A percentile compares a stretch with the other conserved stretches of the same genome.
Conservation (phyloP, 2,113 vertebrate genomes). For the Siniperca chuatsi region DNA sequence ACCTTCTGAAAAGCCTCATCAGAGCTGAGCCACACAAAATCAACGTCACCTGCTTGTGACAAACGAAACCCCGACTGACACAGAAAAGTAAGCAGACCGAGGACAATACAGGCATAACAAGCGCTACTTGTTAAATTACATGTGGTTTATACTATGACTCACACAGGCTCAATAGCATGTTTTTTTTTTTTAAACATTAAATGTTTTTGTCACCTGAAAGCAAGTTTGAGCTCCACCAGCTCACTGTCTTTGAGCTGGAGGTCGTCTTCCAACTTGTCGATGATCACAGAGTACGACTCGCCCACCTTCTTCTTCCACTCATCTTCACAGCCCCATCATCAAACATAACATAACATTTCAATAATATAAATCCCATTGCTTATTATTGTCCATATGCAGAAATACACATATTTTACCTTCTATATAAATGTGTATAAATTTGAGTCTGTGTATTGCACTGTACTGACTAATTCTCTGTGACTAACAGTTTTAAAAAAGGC, state of each 20-base stretch:
- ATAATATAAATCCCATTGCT: neutral
- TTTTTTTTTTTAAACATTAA: too few species aligned
- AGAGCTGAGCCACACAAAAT: constrained; percentile 85
- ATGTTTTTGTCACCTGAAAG: constrained; percentile 88
- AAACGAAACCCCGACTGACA: constrained; percentile 1
- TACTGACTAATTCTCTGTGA: neutral
- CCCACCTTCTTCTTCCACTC: constrained; percentile 98
- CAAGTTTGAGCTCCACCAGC: constrained; percentile 87
- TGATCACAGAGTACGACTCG: constrained; percentile 91
- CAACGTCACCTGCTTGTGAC: constrained; percentile 26
- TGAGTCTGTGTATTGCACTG: neutral
- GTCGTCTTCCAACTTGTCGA: constrained; percentile 91
- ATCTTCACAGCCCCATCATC: constrained; percentile 80
- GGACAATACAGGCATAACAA: neutral
- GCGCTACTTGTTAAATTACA: neutral
- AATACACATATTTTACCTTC: neutral
- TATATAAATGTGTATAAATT: neutral
- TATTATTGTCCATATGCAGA: neutral
- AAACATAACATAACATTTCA: constrained; percentile 8
- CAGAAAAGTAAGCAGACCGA: neutral
- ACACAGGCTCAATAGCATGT: too few species aligned
- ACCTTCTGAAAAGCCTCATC: constrained; percentile 96
- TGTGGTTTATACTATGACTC: neutral
- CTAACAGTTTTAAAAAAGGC: neutral
- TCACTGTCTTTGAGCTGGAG: constrained; percentile 91